These are phyloP conservation scores for Perognathus longimembris DNA, from an alignment of 2,113 vertebrate genomes.

Conservation along the genomic window DNA sequence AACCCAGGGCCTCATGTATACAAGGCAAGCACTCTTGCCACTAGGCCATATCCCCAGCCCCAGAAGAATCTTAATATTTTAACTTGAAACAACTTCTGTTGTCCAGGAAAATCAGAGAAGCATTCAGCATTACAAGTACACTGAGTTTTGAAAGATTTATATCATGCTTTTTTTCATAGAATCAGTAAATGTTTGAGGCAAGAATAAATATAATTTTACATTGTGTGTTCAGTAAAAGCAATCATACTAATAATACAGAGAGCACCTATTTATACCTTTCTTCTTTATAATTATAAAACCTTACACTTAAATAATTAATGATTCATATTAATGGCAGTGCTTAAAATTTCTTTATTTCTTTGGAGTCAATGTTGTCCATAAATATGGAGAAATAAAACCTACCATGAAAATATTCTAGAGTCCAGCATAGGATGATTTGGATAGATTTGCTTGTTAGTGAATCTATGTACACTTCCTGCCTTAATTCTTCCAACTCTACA, in stretches of 20 bases:
- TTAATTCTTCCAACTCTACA: background rate
- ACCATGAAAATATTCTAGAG: background rate
- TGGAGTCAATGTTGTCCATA: background rate
- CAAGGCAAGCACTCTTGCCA: too few relatives aligned
- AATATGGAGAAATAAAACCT: background rate
- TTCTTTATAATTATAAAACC: constrained; percentile 5
- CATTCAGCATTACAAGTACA: background rate
- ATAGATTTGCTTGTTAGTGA: background rate
- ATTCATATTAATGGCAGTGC: background rate
- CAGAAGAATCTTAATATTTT: constrained; percentile 1
- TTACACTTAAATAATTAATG: background rate
- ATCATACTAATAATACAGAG: background rate
- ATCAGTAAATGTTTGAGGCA: background rate
- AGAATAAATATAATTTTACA: background rate
- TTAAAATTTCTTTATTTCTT: too few relatives aligned
- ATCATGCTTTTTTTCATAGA: background rate
- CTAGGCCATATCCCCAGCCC: too few relatives aligned
- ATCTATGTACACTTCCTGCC: background rate
- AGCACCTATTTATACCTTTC: background rate
- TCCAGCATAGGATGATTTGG: background rate
- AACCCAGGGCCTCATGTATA: too few relatives aligned
- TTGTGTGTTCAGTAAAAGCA: background rate
- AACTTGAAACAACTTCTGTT: background rate
- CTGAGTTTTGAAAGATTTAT: background rate
- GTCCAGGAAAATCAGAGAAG: background rate